Evolutionary conservation across 2,888 invertebrate genomes (phyloP).

Genomic region (Panzeria rudis): DNA sequence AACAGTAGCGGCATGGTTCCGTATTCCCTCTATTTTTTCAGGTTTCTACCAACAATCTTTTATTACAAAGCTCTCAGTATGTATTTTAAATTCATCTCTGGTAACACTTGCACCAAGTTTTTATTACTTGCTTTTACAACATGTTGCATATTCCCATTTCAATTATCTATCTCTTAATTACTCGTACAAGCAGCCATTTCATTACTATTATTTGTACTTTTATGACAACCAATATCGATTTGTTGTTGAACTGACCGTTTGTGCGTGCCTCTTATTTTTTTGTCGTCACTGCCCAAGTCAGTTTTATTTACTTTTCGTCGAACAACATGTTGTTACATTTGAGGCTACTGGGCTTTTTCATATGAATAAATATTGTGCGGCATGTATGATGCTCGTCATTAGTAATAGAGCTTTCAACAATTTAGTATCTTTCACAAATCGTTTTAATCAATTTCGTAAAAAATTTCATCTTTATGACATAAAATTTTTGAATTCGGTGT

Average conservation of each 20-base stretch:
- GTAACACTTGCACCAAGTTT: background rate
- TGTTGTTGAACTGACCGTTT: background rate
- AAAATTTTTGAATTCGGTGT: constrained; percentile 42
- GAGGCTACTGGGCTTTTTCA: constrained; percentile 58
- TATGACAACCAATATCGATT: constrained; percentile 53
- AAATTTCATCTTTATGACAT: constrained; percentile 27
- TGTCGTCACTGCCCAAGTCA: constrained; percentile 4
- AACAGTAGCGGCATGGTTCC: no score
- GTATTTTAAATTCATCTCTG: background rate
- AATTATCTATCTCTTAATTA: constrained; percentile 44
- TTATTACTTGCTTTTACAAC: constrained; percentile 48
- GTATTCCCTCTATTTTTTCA: no score
- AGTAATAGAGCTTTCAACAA: constrained; percentile 8
- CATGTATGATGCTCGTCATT: background rate
- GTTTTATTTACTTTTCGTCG: constrained; percentile 55
- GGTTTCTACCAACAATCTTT: no score
- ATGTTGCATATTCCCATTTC: constrained; percentile 58
- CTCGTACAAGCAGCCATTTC: constrained; percentile 51
- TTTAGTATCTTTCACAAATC: constrained; percentile 8
- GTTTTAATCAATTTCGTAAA: constrained; percentile 59
- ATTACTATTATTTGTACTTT: constrained; percentile 63
- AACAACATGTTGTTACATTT: constrained; percentile 59
- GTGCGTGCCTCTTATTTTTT: constrained; percentile 11
- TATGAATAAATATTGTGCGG: constrained; percentile 7
- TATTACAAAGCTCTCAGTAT: no score